Evolutionary conservation across 2,888 invertebrate species (phyloP).

Genomic region (Lysandra bellargus): DNA sequence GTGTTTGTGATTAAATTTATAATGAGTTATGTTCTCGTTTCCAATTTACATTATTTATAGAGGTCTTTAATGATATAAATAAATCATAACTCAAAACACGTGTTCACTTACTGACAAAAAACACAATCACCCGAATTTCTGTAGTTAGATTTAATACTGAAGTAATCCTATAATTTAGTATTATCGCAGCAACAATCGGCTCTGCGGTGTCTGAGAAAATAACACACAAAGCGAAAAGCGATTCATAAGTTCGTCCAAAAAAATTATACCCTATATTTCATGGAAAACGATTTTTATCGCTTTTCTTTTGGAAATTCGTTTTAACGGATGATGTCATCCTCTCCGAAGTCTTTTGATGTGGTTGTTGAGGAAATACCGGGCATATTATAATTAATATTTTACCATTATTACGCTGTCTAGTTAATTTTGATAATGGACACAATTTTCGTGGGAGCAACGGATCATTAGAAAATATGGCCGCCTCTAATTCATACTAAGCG

Average conservation of each 20-base stretch:
- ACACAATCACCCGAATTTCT: neutral
- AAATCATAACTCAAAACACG: neutral
- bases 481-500: conserved; percentile 11
- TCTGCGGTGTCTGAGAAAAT: conserved; percentile 14
- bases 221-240: conserved; percentile 4
- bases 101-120: conserved; percentile 6
- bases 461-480: conserved; percentile 24
- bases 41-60: conserved; percentile 14
- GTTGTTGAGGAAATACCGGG: conserved; percentile 15
- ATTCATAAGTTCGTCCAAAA: conserved; percentile 7
- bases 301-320: conserved; percentile 30
- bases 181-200: neutral
- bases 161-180: conserved; percentile 12
- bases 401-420: conserved; percentile 37
- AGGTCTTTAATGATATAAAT: conserved; percentile 1
- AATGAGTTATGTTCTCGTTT: conserved; percentile 14
- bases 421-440: conserved; percentile 31
- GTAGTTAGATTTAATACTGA: neutral
- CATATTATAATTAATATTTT: conserved; percentile 33
- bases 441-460: conserved; percentile 29
- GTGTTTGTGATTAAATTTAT: conserved; percentile 23
- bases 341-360: conserved; percentile 26
- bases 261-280: conserved; percentile 19
- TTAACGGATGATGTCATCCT: conserved; percentile 34
- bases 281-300: conserved; percentile 19